Percentiles rank a stretch among this genome's conserved stretches.
Conservation (phyloP, 2,113 vertebrate genomes). For the Ptychochromis oligacanthus region DNA sequence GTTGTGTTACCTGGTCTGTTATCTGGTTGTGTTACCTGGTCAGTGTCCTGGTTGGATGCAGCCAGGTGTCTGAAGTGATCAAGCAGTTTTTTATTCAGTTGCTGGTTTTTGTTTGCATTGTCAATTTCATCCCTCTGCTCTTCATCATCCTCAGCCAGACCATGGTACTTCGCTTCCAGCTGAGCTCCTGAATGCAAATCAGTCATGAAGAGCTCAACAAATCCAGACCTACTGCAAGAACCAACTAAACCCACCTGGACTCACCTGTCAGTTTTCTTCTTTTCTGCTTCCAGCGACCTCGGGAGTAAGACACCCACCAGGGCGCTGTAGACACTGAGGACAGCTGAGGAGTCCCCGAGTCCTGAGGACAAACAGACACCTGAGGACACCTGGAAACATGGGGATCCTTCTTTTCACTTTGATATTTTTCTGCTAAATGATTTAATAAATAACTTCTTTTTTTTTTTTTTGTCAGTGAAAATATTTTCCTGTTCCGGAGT, state of each 20-base stretch:
- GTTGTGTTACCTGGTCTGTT: neutral
- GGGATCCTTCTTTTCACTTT: neutral
- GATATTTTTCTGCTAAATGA: neutral
- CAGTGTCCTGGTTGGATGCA: conserved; percentile 58
- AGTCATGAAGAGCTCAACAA: neutral
- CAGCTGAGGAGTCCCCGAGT: neutral
- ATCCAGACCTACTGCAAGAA: neutral
- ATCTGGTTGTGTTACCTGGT: conserved; percentile 21
- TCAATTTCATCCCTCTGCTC: conserved; percentile 44
- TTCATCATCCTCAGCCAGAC: conserved; percentile 61
- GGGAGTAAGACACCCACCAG: conserved; percentile 57
- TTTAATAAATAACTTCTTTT: too few relatives aligned
- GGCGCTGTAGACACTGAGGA: conserved; percentile 10
- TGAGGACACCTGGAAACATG: neutral
- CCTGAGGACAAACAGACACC: neutral
- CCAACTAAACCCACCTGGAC: neutral
- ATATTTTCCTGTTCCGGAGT: neutral
- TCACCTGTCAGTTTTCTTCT: conserved; percentile 56
- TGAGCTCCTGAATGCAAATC: conserved; percentile 30
- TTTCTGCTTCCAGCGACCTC: conserved; percentile 59
- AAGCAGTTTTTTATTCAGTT: conserved; percentile 64
- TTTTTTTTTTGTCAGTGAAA: neutral
- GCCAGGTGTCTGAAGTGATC: conserved; percentile 74
- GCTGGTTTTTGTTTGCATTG: neutral
- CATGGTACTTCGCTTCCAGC: conserved; percentile 52